A percentile compares a stretch with the other conserved stretches of the same genome.
Conservation (phyloP, 1,140 invertebrate species). For the Battus philenor region DNA sequence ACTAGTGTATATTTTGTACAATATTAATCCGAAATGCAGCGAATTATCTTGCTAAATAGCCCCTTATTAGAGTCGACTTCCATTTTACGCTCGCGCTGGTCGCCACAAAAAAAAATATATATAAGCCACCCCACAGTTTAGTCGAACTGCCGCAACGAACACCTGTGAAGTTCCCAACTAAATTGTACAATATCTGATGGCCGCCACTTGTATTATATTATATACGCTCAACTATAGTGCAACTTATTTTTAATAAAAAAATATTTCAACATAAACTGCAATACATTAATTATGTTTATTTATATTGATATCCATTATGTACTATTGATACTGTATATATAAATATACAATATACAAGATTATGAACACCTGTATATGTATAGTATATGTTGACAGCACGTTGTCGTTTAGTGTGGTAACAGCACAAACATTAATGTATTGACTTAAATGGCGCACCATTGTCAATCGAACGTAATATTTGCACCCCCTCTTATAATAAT, state of each 20-base stretch:
- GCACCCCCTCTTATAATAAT: slow-evolving; percentile 40
- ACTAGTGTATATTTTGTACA: no score
- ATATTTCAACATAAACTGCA: no score
- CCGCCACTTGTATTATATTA: slow-evolving; percentile 4
- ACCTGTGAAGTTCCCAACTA: slow-evolving; percentile 13
- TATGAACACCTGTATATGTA: no score
- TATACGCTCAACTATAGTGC: slow-evolving; percentile 5
- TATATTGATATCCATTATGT: no score
- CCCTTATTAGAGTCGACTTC: slow-evolving; percentile 14
- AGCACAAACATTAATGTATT: no score
- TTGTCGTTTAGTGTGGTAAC: no score
- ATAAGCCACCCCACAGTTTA: slow-evolving; percentile 13
- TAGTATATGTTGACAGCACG: no score
- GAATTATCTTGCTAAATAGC: slow-evolving; percentile 13
- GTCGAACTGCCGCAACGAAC: neutral
- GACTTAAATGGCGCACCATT: slow-evolving; percentile 22
- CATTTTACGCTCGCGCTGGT: slow-evolving; percentile 11
- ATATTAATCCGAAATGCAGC: slow-evolving; percentile 10
- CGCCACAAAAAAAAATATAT: slow-evolving; percentile 13
- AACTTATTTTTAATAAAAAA: no score
- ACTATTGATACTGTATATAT: no score
- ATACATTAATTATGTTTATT: no score
- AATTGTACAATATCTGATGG: slow-evolving; percentile 3
- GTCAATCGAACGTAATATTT: slow-evolving; percentile 22
- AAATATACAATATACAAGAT: no score